These are phyloP conservation scores for Carcina quercana DNA, from an alignment of 2,888 invertebrate genomes.

Conservation along the genomic window DNA sequence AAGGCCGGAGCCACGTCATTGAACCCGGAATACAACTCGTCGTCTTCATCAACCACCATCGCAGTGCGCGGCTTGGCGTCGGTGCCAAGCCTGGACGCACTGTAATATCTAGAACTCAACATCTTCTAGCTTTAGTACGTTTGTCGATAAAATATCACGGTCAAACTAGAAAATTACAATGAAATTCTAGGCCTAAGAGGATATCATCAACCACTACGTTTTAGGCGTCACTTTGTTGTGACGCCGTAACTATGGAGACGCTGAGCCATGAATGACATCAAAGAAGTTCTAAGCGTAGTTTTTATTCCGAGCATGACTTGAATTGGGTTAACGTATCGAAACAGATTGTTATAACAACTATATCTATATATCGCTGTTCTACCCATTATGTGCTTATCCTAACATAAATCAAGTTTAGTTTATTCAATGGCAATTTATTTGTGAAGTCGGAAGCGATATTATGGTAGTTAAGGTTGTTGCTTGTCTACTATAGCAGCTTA, in stretches of 20 bases:
- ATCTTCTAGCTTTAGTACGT: constrained; percentile 21
- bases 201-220: background rate
- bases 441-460: no score
- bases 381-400: no score
- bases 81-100: constrained; percentile 49
- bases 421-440: no score
- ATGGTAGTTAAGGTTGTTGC: no score
- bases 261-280: constrained; percentile 1
- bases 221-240: constrained; percentile 44
- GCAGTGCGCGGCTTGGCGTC: constrained; percentile 57
- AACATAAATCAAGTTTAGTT: no score
- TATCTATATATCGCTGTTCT: no score
- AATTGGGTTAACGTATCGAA: no score
- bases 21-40: constrained; percentile 80
- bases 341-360: no score
- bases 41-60: constrained; percentile 67
- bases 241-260: constrained; percentile 57
- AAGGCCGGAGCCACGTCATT: constrained; percentile 79
- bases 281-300: no score
- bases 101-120: constrained; percentile 59
- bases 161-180: background rate
- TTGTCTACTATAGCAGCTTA: no score
- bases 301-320: no score
- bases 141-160: background rate
- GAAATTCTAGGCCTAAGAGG: background rate